A percentile compares a stretch with the other conserved stretches of the same genome.
Conservation (phyloP, 2,888 invertebrate genomes). For the Rhamnusium bicolor region DNA sequence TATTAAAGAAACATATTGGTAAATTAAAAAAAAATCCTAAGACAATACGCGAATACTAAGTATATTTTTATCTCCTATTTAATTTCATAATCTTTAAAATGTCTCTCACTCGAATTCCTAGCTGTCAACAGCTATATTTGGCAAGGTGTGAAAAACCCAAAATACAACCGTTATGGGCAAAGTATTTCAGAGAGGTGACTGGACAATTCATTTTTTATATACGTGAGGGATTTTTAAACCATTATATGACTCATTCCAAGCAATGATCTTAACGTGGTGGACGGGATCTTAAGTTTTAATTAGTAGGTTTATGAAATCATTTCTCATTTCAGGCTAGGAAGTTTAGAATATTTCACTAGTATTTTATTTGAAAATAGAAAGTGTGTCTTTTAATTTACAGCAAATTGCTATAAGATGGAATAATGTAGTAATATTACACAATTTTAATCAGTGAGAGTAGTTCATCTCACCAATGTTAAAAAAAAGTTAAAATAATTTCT, state of each 20-base stretch:
- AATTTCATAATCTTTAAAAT: not conserved
- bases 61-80: not conserved
- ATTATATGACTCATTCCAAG: conserved; percentile 4
- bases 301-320: not conserved
- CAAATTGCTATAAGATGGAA: not conserved
- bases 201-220: not conserved
- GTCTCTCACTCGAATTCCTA: not conserved
- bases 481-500: too few species aligned
- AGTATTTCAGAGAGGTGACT: not conserved
- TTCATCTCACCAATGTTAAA: too few species aligned
- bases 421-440: too few species aligned
- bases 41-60: too few species aligned
- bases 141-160: not conserved
- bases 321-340: not conserved
- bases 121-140: conserved; percentile 11
- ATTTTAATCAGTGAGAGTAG: too few species aligned
- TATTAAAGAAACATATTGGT: too few species aligned
- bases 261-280: conserved; percentile 14
- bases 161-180: conserved; percentile 4
- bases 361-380: conserved; percentile 10
- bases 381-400: not conserved
- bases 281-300: not conserved
- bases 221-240: conserved; percentile 14
- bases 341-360: not conserved
- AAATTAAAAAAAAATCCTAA: too few species aligned